Conservation (phyloP, 2,888 invertebrate genomes). For the Eupithecia tripunctaria region DNA sequence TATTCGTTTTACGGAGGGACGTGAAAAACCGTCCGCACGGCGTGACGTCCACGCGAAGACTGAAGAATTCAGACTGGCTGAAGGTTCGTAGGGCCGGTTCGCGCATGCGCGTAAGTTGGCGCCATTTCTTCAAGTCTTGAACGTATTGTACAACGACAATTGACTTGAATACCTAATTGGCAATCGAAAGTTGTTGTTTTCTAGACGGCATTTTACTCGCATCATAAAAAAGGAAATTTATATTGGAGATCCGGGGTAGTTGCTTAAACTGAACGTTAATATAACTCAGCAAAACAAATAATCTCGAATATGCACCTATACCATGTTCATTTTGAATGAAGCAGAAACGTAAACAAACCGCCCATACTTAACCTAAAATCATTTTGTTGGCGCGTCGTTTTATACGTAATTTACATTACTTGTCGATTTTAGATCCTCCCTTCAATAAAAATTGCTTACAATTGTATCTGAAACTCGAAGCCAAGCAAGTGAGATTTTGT, state of each 20-base stretch:
- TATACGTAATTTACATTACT: too few relatives aligned
- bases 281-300: not conserved
- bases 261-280: not conserved
- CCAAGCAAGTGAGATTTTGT: too few relatives aligned
- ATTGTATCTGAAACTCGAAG: too few relatives aligned
- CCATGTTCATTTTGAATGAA: too few relatives aligned
- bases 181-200: slow-evolving; percentile 39
- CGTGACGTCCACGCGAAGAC: slow-evolving; percentile 64
- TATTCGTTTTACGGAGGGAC: slow-evolving; percentile 39
- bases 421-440: too few relatives aligned
- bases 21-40: slow-evolving; percentile 52
- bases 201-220: slow-evolving; percentile 9
- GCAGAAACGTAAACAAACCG: too few relatives aligned
- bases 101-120: slow-evolving; percentile 63
- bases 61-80: slow-evolving; percentile 50
- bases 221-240: not conserved
- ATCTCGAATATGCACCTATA: not conserved
- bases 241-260: not conserved
- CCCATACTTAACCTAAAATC: too few relatives aligned
- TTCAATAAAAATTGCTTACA: too few relatives aligned
- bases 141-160: slow-evolving; percentile 79
- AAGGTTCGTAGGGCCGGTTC: slow-evolving; percentile 30
- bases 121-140: slow-evolving; percentile 77
- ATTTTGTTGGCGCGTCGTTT: too few relatives aligned
- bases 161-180: slow-evolving; percentile 79